Evolutionary conservation across 2,797 vertebrate species (phyloP).

Genomic region (Halcyon leucocephala): DNA sequence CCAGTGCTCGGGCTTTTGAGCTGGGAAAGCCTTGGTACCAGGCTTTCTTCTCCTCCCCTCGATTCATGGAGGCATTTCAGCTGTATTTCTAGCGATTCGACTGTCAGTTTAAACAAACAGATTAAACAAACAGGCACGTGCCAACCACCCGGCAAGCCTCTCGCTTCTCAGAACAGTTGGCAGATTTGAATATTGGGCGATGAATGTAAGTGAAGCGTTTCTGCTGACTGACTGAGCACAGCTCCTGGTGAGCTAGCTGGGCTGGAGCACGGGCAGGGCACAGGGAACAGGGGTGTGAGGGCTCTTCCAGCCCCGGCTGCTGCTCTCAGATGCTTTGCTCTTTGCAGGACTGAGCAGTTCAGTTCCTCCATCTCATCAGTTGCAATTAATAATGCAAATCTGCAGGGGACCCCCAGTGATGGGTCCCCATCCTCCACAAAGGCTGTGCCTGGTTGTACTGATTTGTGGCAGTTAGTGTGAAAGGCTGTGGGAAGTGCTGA

Average conservation of each 20-base stretch:
- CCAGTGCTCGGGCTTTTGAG: not conserved
- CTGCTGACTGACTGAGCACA: not conserved
- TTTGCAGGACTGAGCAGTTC: not conserved
- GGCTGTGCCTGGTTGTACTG: not conserved
- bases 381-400: not conserved
- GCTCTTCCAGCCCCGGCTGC: not conserved
- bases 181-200: not conserved
- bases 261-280: not conserved
- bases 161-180: not conserved
- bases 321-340: fast-evolving
- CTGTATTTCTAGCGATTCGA: not conserved
- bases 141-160: not conserved
- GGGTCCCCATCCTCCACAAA: not conserved
- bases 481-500: not conserved
- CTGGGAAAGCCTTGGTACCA: fast-evolving
- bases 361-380: too few relatives aligned
- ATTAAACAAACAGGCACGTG: conserved; percentile 49
- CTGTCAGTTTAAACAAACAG: conserved; percentile 39
- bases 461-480: not conserved
- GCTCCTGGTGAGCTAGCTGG: fast-evolving
- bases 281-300: not conserved
- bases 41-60: not conserved
- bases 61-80: not conserved
- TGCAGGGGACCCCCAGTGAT: not conserved
- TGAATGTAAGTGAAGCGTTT: not conserved